Percentiles rank a stretch among this genome's conserved stretches.
Evolutionary conservation across 2,888 invertebrate species (phyloP).

Genomic region (Platycheirus albimanus): DNA sequence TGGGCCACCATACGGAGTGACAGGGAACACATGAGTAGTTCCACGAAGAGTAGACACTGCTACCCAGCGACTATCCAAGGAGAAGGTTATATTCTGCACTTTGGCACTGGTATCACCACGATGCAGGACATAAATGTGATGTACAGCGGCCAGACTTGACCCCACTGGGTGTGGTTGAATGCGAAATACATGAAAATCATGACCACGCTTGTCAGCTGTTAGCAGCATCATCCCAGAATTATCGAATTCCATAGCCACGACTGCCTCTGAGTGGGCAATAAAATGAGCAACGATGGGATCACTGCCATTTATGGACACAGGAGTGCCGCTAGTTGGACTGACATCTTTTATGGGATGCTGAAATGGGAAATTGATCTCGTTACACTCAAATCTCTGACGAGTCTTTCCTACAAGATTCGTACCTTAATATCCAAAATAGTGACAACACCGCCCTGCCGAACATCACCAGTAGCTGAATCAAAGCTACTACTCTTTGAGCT

Average conservation of each 20-base stretch:
- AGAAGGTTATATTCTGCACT: slow-evolving; percentile 96
- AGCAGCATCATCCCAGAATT: slow-evolving; percentile 94
- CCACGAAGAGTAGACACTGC: slow-evolving; percentile 97
- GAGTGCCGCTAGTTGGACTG: slow-evolving; percentile 81
- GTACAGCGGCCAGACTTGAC: slow-evolving; percentile 92
- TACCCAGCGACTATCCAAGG: slow-evolving; percentile 97
- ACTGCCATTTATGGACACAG: slow-evolving; percentile 83
- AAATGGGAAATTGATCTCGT: slow-evolving; percentile 22
- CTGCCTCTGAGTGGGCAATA: slow-evolving; percentile 93
- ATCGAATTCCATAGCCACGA: slow-evolving; percentile 95
- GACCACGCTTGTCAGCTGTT: slow-evolving; percentile 95
- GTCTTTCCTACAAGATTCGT: slow-evolving; percentile 32
- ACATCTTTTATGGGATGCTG: slow-evolving; percentile 81
- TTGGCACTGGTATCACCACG: slow-evolving; percentile 98
- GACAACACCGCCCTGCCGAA: slow-evolving; percentile 93
- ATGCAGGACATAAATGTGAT: slow-evolving; percentile 97
- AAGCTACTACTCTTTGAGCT: slow-evolving; percentile 83
- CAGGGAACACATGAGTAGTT: slow-evolving; percentile 98
- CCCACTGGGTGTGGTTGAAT: slow-evolving; percentile 96
- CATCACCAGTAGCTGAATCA: slow-evolving; percentile 83
- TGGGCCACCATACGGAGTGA: slow-evolving; percentile 97
- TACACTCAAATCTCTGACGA: too few relatives aligned
- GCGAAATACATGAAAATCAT: slow-evolving; percentile 97
- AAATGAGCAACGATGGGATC: slow-evolving; percentile 94
- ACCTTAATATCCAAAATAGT: slow-evolving; percentile 94